Evolutionary conservation across 2,888 invertebrate genomes (phyloP), one percentile per base, ranked within the genome.

Genomic region (Chymomyza amoena): DNA sequence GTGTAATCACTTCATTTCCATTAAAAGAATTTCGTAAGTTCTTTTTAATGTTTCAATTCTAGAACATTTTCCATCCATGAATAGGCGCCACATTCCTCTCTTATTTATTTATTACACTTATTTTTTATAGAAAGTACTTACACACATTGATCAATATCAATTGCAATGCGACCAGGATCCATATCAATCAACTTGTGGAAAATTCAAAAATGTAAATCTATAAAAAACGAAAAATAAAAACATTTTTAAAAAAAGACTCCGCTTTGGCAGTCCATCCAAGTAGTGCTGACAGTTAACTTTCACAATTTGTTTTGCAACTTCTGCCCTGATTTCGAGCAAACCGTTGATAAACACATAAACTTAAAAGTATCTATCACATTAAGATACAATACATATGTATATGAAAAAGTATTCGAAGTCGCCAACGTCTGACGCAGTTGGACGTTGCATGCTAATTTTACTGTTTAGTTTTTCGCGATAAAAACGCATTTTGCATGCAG

Each of bases 401-500:
- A 72, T 72, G 68, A 73, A 76, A 68, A 45, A 13, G 39, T 45
- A 45, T 45, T 1, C 13, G 39, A 10, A 45, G 13, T 45, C 39
- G 39, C 13, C 39, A 45, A 13, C 39, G 39, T 45, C 39, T 13
- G 39, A 45, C 39, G 13, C 13, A 13, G 13, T 45, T 45, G 36
- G 61, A n/a, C 61, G 51, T 39, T 64, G 73, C 69, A 69, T 73
- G 66, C 69, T 70, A 73, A 73, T 68, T 69, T 70, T 51, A 72
- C 64, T 72, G 69, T 62, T 75, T 74, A 72, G 77, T 75, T 81
- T 79, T 80, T 80, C 77, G 69, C 75, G 69, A 72, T 76, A 75
- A 77, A 62, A 79, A 88, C 84, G 80, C 84, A 78, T 68, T 73
- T 63, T 70, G 87, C 78, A 88, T 88, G 78, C 88, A 79, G 81